Evolutionary conservation across 2,113 vertebrate genomes (phyloP).

Genomic region (Charina bottae): DNA sequence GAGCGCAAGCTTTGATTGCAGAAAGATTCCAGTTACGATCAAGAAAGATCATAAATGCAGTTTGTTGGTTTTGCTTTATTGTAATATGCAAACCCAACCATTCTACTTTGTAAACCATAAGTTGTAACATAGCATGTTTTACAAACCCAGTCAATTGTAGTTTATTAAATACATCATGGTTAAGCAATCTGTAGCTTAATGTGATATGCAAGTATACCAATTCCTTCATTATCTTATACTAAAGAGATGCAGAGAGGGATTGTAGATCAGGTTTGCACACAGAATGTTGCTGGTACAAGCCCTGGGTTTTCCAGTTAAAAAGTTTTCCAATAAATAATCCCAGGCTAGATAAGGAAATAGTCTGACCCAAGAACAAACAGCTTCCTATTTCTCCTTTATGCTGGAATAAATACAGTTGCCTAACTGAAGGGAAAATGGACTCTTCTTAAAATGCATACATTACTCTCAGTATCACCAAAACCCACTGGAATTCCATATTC

Average conservation of each 20-base stretch:
- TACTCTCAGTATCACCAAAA: background rate
- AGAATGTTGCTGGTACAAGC: background rate
- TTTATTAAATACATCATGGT: no score
- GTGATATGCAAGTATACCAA: no score
- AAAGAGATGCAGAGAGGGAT: background rate
- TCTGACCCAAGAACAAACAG: background rate
- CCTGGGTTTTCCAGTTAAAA: background rate
- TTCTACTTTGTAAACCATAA: no score
- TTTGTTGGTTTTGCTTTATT: no score
- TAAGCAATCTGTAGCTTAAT: no score
- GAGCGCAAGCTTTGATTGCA: background rate
- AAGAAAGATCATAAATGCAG: no score
- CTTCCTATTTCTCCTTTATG: background rate
- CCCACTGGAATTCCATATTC: background rate
- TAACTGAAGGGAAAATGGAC: background rate
- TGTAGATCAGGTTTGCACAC: background rate
- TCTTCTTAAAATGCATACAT: background rate
- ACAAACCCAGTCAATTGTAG: no score
- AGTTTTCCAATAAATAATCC: background rate
- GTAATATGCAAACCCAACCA: no score
- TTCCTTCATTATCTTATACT: no score
- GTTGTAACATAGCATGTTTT: no score
- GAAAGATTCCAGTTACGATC: background rate
- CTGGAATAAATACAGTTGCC: background rate
- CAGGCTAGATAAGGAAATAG: background rate